Evolutionary conservation across 2,113 vertebrate species (phyloP), one percentile per base, ranked within the genome.

Genomic region (Lagopus muta): DNA sequence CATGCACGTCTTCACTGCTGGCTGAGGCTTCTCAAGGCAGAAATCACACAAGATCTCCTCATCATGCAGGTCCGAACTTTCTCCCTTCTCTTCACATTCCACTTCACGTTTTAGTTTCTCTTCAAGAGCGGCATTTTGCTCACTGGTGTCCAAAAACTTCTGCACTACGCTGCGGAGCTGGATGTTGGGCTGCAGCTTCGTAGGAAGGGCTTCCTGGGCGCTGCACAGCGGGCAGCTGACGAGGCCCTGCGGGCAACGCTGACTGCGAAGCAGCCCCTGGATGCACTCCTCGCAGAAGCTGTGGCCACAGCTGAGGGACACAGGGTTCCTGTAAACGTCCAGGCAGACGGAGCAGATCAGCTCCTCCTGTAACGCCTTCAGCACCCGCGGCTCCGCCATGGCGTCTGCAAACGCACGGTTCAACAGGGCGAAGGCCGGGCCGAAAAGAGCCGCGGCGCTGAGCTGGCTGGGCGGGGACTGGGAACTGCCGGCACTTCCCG

Each of bases 151-250:
- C 79, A 65, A 0, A 34, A 97, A 97, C n/a, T 91, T 96, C 24
- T 98, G 86, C 12, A 96, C 94, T 2, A 98, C 98, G 92, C 70
- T 96, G 75, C 74, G 45, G 28, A 99, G 98, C 52, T 97, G 98
- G 89, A 98, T 73, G 94, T 98, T 98, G 43, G 73, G 96, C 75
- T 91, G 96, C 57, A 97, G 92, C 18, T 79, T 47, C 0, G 27
- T 17, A 2, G 5, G 2, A 2, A 87, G 86, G 3, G 45, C 45
- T 11, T 87, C 95, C n/a, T 70, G 85, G 32, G 45, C 40, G 0
- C 86, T 81, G 55, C 98, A 98, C 36, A 98, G 97, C 0, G 97
- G 98, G 90, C 98, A 98, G 1, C 45, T 24, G 27, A 74, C 58
- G 0, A 8, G 2, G 22, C 6, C 2, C 38, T 1, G 32, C 14